These are phyloP conservation scores for Drosophila melanosoma DNA, from an alignment of 2,888 invertebrate genomes.

Conservation along the genomic window DNA sequence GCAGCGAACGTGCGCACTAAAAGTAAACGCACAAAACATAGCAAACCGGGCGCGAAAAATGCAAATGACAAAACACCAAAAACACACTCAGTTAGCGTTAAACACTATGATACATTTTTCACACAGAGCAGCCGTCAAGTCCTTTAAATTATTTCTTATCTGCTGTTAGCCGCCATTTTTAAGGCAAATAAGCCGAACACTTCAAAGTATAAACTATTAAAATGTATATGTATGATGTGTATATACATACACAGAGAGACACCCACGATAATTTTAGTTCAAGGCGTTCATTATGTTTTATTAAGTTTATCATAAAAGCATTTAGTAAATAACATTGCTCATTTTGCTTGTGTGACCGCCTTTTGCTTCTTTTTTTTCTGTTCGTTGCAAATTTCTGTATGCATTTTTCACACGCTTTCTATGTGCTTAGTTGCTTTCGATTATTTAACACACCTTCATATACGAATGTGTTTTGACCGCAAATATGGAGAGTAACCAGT, in stretches of 20 bases:
- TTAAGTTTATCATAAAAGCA: constrained; percentile 19
- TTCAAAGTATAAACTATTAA: constrained; percentile 12
- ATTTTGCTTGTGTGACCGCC: constrained; percentile 19
- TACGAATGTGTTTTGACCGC: constrained; percentile 31
- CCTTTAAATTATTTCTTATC: constrained; percentile 36
- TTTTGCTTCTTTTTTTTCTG: constrained; percentile 12
- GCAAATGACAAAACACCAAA: constrained; percentile 30
- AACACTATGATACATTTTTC: constrained; percentile 4
- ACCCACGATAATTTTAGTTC: constrained; percentile 7
- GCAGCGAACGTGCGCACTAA: constrained; percentile 57
- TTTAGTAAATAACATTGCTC: constrained; percentile 11
- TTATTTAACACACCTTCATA: constrained; percentile 69
- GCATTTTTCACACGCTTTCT: constrained; percentile 28
- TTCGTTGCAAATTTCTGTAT: constrained; percentile 39
- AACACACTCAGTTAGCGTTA: constrained; percentile 1
- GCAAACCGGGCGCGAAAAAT: constrained; percentile 64
- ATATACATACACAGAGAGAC: constrained; percentile 10
- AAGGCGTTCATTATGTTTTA: constrained; percentile 7
- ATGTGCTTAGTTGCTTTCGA: neutral
- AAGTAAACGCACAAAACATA: constrained; percentile 50
- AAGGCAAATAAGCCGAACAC: constrained; percentile 22
- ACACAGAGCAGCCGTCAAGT: constrained; percentile 1
- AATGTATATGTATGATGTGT: constrained; percentile 5
- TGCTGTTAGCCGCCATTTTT: constrained; percentile 49
- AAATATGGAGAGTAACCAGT: constrained; percentile 26